Evolutionary conservation across 2,797 vertebrate species (phyloP).

Genomic region (Aeoliscus strigatus): DNA sequence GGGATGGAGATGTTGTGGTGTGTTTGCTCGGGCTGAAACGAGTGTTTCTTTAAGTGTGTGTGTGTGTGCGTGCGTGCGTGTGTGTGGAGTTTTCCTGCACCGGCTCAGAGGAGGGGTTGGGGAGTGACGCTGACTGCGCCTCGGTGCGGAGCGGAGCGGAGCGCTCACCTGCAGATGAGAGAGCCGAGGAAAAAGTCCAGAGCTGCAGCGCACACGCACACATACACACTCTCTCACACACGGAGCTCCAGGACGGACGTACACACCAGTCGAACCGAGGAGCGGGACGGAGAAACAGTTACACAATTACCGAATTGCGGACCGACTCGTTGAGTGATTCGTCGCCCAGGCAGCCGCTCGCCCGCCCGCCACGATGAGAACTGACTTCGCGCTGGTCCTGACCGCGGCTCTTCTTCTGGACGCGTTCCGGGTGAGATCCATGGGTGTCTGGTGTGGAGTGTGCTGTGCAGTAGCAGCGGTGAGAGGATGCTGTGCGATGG

Average conservation of each 20-base stretch:
- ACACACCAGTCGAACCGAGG: conserved; percentile 24
- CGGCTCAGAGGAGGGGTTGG: conserved; percentile 73
- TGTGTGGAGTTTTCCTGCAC: conserved; percentile 60
- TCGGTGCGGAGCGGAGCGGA: conserved; percentile 78
- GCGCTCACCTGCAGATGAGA: conserved; percentile 86
- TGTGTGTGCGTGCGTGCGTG: conserved; percentile 18
- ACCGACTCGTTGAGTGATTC: conserved; percentile 35
- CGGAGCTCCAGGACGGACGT: conserved; percentile 49
- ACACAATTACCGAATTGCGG: conserved; percentile 22
- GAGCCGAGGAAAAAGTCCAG: conserved; percentile 70
- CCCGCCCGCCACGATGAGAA: conserved; percentile 68
- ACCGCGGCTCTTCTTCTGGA: conserved; percentile 66
- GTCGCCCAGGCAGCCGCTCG: conserved; percentile 50
- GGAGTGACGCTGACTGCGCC: conserved; percentile 76
- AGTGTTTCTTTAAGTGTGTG: conserved; percentile 80
- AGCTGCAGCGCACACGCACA: conserved; percentile 65
- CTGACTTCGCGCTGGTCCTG: conserved; percentile 69
- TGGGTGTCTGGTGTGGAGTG: conserved; percentile 1
- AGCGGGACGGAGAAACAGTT: conserved; percentile 18
- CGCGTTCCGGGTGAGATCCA: conserved; percentile 69
- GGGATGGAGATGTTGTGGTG: conserved; percentile 11
- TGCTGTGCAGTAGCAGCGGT: not conserved
- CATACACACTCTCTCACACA: no score
- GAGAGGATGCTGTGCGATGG: not conserved
- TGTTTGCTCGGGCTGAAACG: conserved; percentile 20